phyloP scores from a whole-genome alignment of 2,113 vertebrate species.

The Malaclemys terrapin region DNA sequence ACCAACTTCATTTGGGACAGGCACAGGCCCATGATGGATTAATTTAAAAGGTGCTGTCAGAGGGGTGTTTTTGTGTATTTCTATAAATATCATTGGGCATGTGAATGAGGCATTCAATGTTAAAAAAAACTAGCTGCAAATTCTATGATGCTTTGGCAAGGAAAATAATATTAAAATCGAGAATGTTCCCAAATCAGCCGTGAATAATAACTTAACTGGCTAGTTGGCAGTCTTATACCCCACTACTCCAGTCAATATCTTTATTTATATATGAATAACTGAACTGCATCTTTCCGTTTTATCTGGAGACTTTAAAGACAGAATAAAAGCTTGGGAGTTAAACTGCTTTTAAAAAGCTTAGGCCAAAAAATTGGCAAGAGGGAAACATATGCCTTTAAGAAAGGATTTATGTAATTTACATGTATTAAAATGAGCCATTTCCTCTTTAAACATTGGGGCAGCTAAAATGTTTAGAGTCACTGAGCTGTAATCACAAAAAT shows the following conservation, averaged over 20 bases:
- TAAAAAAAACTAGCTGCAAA: rapidly evolving
- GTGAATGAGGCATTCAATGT: neutral
- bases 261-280: neutral
- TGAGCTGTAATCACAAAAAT: conserved; percentile 12
- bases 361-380: neutral
- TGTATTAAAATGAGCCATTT: conserved; percentile 23
- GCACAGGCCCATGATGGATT: neutral
- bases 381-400: conserved; percentile 51
- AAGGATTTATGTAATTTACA: conserved; percentile 56
- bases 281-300: conserved; percentile 67
- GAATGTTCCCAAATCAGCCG: conserved; percentile 31
- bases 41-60: neutral
- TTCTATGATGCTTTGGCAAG: neutral
- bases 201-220: conserved; percentile 13
- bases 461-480: conserved; percentile 43
- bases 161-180: neutral
- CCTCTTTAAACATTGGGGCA: conserved; percentile 19
- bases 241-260: neutral
- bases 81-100: neutral
- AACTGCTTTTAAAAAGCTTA: conserved; percentile 71
- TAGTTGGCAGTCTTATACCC: conserved; percentile 33
- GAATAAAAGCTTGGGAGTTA: conserved; percentile 47
- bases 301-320: conserved; percentile 52
- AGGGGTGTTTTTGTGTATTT: neutral
- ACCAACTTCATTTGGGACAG: neutral